Base-by-base conservation (phyloP, 1,140 invertebrate species). In the Acromyrmex heyeri region DNA sequence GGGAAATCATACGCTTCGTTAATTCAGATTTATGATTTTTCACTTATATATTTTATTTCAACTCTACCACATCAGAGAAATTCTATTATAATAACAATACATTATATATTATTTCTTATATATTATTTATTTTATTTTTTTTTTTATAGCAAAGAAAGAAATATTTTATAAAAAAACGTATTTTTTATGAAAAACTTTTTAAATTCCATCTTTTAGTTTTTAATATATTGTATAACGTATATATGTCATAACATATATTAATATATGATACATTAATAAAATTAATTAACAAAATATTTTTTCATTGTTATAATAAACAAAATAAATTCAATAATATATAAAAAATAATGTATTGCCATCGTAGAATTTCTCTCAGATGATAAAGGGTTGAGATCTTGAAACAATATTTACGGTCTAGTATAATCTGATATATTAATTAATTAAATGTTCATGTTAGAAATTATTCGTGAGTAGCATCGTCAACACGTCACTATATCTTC, bases 401-500 rank as follows among this genome's bases (percentile, higher is more conserved):
- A 44, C 10, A 44, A 10, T 44, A 44, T 44, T 44, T 44, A 44
- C 3, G 7, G 8, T 44, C 38, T 3, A 16, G 48, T 50, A 30
- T 50, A 50, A 50, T 57, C 4, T 62, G 30, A 62, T 16, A 62
- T 62, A 21, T 72, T n/a, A 72, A 72, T 72, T 3, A 8, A 55
- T 30, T 72, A 69, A 69, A 27, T 72, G 53, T 53, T 69, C 21
- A 70, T 27, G 50, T 34, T 65, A 18, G 34, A 67, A 67, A 48
- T 18, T 3, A 30, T 61, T 59, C 30, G 24, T 27, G 10, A 1
- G 16, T 77, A 48, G 2, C 21, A 4, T 75, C 53, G 65, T 24
- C 21, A 48, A 21, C 30, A 30, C 44, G 59, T 87, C 61, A 82
- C 86, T 64, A 75, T 16, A 30, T 73, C 27, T 59, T 59, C 44